Base-by-base conservation (phyloP, 2,113 vertebrate species). In the Anarrhichthys ocellatus region DNA sequence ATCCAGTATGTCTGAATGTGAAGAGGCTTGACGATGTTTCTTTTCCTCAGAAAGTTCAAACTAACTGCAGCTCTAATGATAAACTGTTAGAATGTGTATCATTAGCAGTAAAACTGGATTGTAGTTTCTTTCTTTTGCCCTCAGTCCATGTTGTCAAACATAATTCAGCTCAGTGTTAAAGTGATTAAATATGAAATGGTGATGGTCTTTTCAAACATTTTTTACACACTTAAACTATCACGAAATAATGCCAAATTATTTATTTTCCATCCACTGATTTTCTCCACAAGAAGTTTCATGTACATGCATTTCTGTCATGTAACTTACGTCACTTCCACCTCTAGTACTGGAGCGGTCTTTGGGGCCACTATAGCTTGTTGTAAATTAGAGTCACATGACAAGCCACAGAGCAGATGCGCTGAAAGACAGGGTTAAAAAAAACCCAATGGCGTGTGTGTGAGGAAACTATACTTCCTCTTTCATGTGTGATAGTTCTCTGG, bases 371-470 rank as follows among this genome's bases (percentile, higher is more conserved):
- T 80, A 80, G 81, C 79, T 80, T 67, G 9, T 54, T 15, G 36
- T 64, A 87, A 86, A 93, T 88, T 67, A 78, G 79, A 76, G 52
- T 87, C 88, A 93, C 86, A 89, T 91, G 92, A 92, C 34, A 1
- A 81, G 22, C 6, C 29, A 20, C 36, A 27, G 10, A 68, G 32
- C 36, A 62, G 71, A 65, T 6, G 52, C 38, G 34, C 46, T 27
- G 38, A 50, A 50, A 73, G 38, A 65, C 9, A 50, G 56, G 13
- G 32, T 1, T 29, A 0, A 44, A 59, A 56, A 79, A 61, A 42
- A 52, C 46, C 22, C 46, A 8, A 20, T 24, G 22, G n/a, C 4
- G 62, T 42, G 58, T 46, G 18, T 20, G 32, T 17, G 63, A 59
- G 70, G 66, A 78, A 90, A 81, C 24, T 36, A 9, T n/a, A 89